Percentiles rank a stretch among this genome's conserved stretches.
phyloP scores from a whole-genome alignment of 2,113 vertebrate species.

The Laticauda laticaudata region DNA sequence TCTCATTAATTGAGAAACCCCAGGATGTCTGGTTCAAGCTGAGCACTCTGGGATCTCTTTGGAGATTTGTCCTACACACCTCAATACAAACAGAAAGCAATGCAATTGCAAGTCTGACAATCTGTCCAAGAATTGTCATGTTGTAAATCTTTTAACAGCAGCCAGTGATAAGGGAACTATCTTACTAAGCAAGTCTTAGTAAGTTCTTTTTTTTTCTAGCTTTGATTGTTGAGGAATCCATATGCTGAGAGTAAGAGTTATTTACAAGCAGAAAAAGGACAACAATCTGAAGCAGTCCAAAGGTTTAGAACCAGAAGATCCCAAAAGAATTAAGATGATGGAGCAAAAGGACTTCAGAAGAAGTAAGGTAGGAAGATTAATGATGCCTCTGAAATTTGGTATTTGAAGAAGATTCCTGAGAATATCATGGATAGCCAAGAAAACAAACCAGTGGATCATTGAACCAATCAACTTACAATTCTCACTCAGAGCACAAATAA shows the following conservation, averaged over 20 bases:
- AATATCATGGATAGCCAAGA: not conserved
- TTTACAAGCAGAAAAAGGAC: not conserved
- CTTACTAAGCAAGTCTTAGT: not conserved
- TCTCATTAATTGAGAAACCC: not conserved
- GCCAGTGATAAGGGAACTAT: not conserved
- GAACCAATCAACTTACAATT: not conserved
- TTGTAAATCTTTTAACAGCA: not conserved
- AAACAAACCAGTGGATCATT: not conserved
- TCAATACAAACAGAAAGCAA: not conserved
- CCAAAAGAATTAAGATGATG: not conserved
- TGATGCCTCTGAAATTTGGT: not conserved
- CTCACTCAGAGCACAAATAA: not conserved
- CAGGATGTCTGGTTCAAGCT: not conserved
- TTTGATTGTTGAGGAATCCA: not conserved
- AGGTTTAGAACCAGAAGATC: not conserved
- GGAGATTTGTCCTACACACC: not conserved
- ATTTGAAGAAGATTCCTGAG: not conserved
- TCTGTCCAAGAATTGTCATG: not conserved
- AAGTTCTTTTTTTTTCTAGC: not conserved
- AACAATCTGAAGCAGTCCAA: not conserved
- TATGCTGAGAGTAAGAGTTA: not conserved
- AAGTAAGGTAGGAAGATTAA: not conserved
- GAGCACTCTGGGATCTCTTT: not conserved
- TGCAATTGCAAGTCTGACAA: not conserved
- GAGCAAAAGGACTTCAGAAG: not conserved